Conservation (phyloP, 2,888 invertebrate species). For the Ditylenchus weischeri region DNA sequence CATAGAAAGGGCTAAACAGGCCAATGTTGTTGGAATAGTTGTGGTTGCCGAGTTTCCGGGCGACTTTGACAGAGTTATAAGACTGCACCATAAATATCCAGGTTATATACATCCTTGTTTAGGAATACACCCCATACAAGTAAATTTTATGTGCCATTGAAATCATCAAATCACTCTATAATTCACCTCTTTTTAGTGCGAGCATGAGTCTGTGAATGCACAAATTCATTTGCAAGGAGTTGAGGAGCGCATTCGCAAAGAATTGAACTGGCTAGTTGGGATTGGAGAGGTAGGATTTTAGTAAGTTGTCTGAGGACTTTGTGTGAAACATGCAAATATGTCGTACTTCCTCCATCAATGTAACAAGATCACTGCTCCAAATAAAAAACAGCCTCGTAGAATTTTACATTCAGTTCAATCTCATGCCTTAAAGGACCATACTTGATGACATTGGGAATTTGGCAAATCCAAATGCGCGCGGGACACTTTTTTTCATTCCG, state of each 20-base stretch:
- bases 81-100: constrained; percentile 39
- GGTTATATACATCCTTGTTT: constrained; percentile 51
- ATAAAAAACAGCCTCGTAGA: too few relatives aligned
- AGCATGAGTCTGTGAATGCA: constrained; percentile 23
- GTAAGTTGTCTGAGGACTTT: neutral
- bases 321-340: constrained; percentile 9
- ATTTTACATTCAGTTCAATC: too few relatives aligned
- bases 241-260: constrained; percentile 55
- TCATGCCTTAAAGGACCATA: too few relatives aligned
- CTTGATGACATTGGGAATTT: too few relatives aligned
- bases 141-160: constrained; percentile 15
- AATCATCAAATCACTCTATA: neutral
- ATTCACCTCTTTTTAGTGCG: constrained; percentile 17
- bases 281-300: constrained; percentile 60
- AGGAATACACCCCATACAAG: constrained; percentile 60
- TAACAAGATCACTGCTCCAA: neutral
- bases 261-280: constrained; percentile 57
- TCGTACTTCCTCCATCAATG: too few relatives aligned
- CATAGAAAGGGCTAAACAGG: constrained; percentile 37
- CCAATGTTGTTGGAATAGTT: constrained; percentile 44
- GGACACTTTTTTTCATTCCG: too few relatives aligned
- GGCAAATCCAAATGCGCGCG: too few relatives aligned
- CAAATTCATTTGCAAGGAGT: constrained; percentile 57
- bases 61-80: constrained; percentile 49
- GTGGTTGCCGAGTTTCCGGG: constrained; percentile 50